Evolutionary conservation across 2,888 invertebrate species (phyloP).

Genomic region (Aphidoletes aphidimyza): DNA sequence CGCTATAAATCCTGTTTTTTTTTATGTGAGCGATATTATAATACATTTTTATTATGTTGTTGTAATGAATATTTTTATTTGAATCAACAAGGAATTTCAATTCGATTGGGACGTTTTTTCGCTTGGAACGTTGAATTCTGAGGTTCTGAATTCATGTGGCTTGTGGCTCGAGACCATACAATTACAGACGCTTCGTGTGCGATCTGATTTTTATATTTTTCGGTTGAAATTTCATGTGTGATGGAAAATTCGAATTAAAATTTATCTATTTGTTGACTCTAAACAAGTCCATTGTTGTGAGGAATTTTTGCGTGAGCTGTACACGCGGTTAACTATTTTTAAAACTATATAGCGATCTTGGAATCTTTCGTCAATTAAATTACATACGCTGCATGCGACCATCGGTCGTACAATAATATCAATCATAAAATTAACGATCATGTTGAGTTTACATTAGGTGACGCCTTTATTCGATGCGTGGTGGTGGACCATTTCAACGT

Average conservation of each 20-base stretch:
- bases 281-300: neutral
- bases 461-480: neutral
- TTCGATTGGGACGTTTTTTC: no score
- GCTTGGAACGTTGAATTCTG: no score
- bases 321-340: neutral
- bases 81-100: no score
- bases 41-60: no score
- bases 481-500: neutral
- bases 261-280: conserved; percentile 4
- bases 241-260: no score
- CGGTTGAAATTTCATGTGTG: no score
- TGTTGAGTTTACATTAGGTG: neutral
- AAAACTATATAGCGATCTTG: neutral
- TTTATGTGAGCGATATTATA: no score
- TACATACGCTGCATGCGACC: neutral
- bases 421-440: conserved; percentile 12
- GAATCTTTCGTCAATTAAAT: neutral
- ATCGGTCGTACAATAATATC: neutral
- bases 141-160: neutral
- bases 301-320: neutral
- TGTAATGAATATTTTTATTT: no score
- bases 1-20: neutral
- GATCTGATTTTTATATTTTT: no score
- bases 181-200: neutral
- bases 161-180: no score